phyloP scores from a whole-genome alignment of 2,113 vertebrate genomes.

The Cyphomyrus plagiostoma region DNA sequence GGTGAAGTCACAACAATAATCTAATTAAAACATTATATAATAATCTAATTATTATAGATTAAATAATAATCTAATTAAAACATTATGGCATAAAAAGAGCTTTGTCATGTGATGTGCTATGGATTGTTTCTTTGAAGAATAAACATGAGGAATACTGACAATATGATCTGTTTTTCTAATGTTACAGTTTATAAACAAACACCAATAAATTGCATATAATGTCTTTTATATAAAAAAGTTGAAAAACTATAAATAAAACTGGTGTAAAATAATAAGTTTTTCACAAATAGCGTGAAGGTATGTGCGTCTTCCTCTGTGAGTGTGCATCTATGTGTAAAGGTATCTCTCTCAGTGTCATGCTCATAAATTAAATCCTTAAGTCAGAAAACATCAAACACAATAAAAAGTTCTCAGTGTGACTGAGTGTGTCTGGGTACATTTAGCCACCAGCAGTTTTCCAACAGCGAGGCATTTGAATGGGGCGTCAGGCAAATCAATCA shows the following conservation, averaged over 20 bases:
- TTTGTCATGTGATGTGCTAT: conserved; percentile 37
- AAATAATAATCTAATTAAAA: not conserved
- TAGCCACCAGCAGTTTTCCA: conserved; percentile 41
- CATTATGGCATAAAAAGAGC: conserved; percentile 42
- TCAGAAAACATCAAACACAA: conserved; percentile 58
- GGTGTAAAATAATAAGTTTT: conserved; percentile 45
- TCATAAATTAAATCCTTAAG: conserved; percentile 62
- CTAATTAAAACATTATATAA: not conserved
- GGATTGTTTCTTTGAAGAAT: conserved; percentile 32
- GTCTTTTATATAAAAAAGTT: conserved; percentile 52
- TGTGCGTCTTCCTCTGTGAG: conserved; percentile 27
- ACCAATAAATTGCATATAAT: not conserved
- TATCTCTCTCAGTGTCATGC: conserved; percentile 48
- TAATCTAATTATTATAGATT: no score
- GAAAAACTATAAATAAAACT: conserved; percentile 55
- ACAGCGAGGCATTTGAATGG: conserved; percentile 3
- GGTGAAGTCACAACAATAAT: not conserved
- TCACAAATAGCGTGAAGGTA: conserved; percentile 37
- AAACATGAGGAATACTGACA: conserved; percentile 52
- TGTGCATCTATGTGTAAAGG: conserved; percentile 39
- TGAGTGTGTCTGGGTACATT: conserved; percentile 49
- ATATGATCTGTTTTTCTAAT: conserved; percentile 39
- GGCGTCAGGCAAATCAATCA: conserved; percentile 33
- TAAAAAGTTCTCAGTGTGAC: conserved; percentile 42
- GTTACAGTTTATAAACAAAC: not conserved